Percentiles rank a stretch among this genome's conserved stretches.
Conservation (phyloP, 2,113 vertebrate genomes). For the Eptatretus burgeri region DNA sequence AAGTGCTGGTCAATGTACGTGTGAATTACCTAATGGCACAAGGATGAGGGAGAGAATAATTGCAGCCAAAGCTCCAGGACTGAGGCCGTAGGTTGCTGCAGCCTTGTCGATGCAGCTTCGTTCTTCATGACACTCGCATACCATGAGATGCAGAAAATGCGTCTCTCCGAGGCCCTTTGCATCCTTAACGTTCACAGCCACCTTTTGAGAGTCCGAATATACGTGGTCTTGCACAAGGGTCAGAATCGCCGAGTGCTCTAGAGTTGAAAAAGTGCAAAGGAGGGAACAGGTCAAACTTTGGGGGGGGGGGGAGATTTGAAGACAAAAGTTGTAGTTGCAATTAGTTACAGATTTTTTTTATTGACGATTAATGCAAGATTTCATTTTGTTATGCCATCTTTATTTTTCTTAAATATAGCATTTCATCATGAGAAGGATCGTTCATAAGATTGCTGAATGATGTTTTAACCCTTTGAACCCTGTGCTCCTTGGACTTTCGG, state of each 20-base stretch:
- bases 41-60: conserved; percentile 6
- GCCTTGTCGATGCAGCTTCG: not conserved
- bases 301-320: not conserved
- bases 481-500: no score
- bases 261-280: not conserved
- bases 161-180: conserved; percentile 5
- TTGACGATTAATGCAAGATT: no score
- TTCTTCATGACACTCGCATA: not conserved
- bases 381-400: no score
- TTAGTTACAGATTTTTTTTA: no score
- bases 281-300: not conserved
- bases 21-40: not conserved
- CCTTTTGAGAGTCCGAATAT: not conserved
- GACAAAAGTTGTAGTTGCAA: no score
- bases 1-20: no score
- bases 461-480: no score
- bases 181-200: conserved; percentile 3
- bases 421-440: no score
- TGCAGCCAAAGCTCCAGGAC: not conserved
- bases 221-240: conserved; percentile 3
- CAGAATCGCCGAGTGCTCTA: conserved; percentile 6
- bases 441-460: no score
- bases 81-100: not conserved
- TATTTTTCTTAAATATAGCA: no score
- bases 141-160: not conserved